These are phyloP conservation scores for Hymenopus coronatus DNA, from an alignment of 2,888 invertebrate genomes.

Conservation along the genomic window DNA sequence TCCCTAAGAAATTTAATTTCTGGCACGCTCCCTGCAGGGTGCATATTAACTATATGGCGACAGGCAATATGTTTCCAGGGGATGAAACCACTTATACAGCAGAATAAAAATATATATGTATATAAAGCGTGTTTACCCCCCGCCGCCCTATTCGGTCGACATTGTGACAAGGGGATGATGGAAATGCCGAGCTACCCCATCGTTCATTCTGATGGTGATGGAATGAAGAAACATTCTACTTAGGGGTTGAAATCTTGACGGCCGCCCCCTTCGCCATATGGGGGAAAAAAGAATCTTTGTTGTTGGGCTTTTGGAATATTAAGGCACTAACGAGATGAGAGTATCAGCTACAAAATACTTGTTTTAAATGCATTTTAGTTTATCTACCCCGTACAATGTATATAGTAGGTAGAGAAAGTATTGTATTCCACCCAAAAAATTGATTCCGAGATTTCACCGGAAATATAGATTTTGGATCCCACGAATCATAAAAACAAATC, in stretches of 20 bases:
- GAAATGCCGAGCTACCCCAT: neutral
- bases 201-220: neutral
- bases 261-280: neutral
- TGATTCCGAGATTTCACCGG: no score
- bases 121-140: neutral
- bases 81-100: neutral
- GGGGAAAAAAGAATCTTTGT: neutral
- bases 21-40: conserved; percentile 15
- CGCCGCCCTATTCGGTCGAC: neutral
- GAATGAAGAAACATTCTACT: neutral
- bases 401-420: no score
- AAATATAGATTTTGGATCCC: no score
- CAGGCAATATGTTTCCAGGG: conserved; percentile 27
- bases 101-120: neutral
- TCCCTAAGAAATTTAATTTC: conserved; percentile 11
- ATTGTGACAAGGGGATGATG: neutral
- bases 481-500: no score
- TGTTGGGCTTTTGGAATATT: neutral
- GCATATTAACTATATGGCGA: conserved; percentile 30
- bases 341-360: no score
- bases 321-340: neutral
- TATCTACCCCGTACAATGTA: no score
- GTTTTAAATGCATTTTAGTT: no score
- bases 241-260: neutral
- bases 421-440: no score